phyloP scores from a whole-genome alignment of 2,888 invertebrate species.

The Sceliomorpha sp. region DNA sequence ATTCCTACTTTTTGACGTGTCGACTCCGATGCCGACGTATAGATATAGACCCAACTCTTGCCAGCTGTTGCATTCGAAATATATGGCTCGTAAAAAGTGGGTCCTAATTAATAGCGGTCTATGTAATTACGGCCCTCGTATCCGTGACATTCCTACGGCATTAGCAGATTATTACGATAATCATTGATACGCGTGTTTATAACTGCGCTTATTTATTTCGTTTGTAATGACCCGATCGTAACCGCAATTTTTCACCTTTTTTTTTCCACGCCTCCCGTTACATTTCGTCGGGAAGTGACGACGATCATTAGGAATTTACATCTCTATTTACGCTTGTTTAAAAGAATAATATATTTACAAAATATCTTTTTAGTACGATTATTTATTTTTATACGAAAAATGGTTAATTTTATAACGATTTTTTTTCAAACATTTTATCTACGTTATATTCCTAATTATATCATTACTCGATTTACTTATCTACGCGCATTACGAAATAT shows the following conservation, averaged over 20 bases:
- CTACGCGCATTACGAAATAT: no score
- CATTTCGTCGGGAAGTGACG: no score
- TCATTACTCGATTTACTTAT: no score
- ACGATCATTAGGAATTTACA: no score
- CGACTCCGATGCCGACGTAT: conserved; percentile 37
- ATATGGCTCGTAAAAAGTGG: conserved; percentile 39
- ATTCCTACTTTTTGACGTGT: conserved; percentile 44
- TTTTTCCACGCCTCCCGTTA: no score
- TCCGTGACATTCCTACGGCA: conserved; percentile 7
- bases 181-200: conserved; percentile 13
- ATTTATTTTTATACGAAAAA: no score
- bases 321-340: no score
- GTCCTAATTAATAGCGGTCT: conserved; percentile 45
- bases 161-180: conserved; percentile 17
- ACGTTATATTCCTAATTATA: no score
- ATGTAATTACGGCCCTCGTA: conserved; percentile 32
- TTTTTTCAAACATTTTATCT: no score
- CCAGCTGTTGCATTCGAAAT: conserved; percentile 49
- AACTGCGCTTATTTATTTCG: not conserved
- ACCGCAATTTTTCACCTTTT: not conserved
- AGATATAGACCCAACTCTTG: conserved; percentile 22
- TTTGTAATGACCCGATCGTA: not conserved
- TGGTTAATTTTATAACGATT: no score
- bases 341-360: no score
- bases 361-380: no score